These are phyloP conservation scores for Charanyca ferruginea DNA, from an alignment of 2,888 invertebrate species.

Conservation along the genomic window DNA sequence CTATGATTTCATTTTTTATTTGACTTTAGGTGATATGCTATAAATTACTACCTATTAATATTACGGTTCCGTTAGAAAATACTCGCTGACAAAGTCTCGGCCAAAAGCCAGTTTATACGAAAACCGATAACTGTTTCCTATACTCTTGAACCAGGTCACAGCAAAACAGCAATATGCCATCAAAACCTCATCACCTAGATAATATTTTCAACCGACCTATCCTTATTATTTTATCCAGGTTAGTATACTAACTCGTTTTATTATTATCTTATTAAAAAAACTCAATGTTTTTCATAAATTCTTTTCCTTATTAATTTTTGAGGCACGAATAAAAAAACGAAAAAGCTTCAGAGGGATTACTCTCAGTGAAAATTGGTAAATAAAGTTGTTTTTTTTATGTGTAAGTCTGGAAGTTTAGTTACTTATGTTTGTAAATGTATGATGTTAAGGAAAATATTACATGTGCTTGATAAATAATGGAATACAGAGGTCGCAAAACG, in stretches of 20 bases:
- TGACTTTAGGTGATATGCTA: too few relatives aligned
- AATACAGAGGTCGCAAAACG: background rate
- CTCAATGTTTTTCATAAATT: constrained; percentile 3
- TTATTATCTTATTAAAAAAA: background rate
- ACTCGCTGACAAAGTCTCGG: too few relatives aligned
- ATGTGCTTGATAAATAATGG: background rate
- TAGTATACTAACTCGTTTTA: background rate
- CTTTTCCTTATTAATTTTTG: background rate
- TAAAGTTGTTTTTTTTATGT: background rate
- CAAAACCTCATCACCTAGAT: background rate
- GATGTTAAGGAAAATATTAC: background rate
- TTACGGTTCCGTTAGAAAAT: too few relatives aligned
- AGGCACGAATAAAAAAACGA: background rate
- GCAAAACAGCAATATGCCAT: background rate
- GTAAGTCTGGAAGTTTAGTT: background rate
- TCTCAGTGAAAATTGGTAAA: background rate
- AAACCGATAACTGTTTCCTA: too few relatives aligned
- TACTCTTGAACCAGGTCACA: background rate
- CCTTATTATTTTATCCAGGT: background rate
- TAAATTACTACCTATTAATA: too few relatives aligned
- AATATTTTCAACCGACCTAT: background rate
- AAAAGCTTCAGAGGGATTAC: background rate
- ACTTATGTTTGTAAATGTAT: background rate
- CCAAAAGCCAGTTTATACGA: too few relatives aligned
- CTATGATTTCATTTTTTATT: too few relatives aligned